phyloP scores from a whole-genome alignment of 2,888 invertebrate genomes.

The Abrostola triplasia region DNA sequence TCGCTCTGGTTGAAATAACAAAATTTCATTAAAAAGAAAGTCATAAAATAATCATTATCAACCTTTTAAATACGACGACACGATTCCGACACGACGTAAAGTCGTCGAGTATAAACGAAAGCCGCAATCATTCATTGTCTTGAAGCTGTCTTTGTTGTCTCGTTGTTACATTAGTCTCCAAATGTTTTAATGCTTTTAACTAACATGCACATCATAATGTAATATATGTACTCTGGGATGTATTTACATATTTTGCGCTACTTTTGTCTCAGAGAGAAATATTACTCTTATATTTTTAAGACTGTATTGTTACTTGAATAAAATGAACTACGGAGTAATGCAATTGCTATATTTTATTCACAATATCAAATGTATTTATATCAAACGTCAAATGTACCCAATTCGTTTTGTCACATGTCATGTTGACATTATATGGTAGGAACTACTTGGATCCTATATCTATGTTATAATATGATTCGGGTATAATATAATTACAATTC shows the following conservation, averaged over 20 bases:
- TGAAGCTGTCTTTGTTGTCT: slow-evolving; percentile 69
- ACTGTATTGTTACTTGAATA: slow-evolving; percentile 6
- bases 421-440: too few species aligned
- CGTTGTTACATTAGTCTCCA: slow-evolving; percentile 62
- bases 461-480: too few species aligned
- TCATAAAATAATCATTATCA: too few species aligned
- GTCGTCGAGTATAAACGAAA: slow-evolving; percentile 58
- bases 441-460: too few species aligned
- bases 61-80: slow-evolving; percentile 18
- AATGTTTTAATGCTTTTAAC: slow-evolving; percentile 59
- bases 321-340: slow-evolving; percentile 4
- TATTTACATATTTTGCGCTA: slow-evolving; percentile 32
- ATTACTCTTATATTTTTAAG: slow-evolving; percentile 18
- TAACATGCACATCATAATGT: slow-evolving; percentile 49
- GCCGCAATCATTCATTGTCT: slow-evolving; percentile 64
- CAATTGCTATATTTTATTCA: neutral
- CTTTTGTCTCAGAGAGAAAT: slow-evolving; percentile 37
- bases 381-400: too few species aligned
- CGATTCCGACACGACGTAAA: slow-evolving; percentile 35
- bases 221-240: slow-evolving; percentile 26
- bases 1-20: too few species aligned
- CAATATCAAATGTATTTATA: too few species aligned
- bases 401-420: too few species aligned
- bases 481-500: too few species aligned
- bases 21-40: too few species aligned